phyloP scores from a whole-genome alignment of 2,797 vertebrate species.

The Myotis vivesi region DNA sequence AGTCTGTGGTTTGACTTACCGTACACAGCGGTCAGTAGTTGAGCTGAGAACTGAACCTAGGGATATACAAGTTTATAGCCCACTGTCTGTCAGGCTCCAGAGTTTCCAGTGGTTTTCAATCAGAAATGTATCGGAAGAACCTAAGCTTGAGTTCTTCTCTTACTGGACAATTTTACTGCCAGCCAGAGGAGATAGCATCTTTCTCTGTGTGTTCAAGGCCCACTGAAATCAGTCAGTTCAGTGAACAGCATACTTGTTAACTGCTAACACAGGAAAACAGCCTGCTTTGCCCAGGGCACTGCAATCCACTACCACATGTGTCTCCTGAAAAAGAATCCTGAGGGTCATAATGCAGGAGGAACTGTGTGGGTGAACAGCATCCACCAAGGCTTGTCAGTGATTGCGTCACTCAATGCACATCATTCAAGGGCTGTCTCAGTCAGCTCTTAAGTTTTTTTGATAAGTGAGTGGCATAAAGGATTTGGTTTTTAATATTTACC shows the following conservation, averaged over 20 bases:
- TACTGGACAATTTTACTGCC: conserved; percentile 47
- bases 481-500: not conserved
- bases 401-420: not conserved
- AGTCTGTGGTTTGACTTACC: not conserved
- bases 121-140: not conserved
- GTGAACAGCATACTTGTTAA: not conserved
- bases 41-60: not conserved
- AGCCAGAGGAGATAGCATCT: conserved; percentile 24
- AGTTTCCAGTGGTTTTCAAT: conserved; percentile 45
- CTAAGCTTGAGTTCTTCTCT: conserved; percentile 28
- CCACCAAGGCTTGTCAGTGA: not conserved
- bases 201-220: not conserved
- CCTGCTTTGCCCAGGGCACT: not conserved
- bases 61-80: not conserved
- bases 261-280: not conserved
- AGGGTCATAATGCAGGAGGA: not conserved
- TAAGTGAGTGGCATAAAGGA: not conserved
- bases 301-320: not conserved
- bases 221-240: not conserved
- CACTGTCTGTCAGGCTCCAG: not conserved
- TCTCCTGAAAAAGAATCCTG: not conserved
- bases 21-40: not conserved
- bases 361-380: not conserved
- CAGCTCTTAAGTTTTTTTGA: not conserved
- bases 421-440: not conserved